Percentiles rank a stretch among this genome's conserved stretches.
phyloP scores from a whole-genome alignment of 2,113 vertebrate genomes.

The Rhadina sibilatrix region DNA sequence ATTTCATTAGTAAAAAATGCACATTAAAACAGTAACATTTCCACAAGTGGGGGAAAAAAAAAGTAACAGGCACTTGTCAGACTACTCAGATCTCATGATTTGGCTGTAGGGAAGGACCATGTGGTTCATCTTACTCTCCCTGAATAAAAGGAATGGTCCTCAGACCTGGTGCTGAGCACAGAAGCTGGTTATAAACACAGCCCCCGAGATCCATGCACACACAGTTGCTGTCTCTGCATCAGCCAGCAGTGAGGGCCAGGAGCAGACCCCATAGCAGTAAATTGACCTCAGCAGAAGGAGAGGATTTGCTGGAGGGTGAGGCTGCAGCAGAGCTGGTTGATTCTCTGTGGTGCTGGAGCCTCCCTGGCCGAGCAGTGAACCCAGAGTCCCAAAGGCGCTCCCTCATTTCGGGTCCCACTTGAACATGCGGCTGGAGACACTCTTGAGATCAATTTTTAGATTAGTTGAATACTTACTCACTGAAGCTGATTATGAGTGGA shows the following conservation, averaged over 20 bases:
- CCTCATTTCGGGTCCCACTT: background rate
- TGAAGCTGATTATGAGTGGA: constrained; percentile 27
- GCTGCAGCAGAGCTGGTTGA: background rate
- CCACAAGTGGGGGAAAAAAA: background rate
- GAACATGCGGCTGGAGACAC: background rate
- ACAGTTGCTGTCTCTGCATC: background rate
- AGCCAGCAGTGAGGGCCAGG: background rate
- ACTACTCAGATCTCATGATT: background rate
- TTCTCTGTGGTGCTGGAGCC: background rate
- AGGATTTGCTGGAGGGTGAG: background rate
- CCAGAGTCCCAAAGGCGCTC: background rate
- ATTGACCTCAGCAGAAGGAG: accelerated
- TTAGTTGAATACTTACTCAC: constrained; percentile 27
- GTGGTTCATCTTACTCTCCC: background rate
- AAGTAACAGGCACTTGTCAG: background rate
- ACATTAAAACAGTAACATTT: background rate
- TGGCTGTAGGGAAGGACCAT: background rate
- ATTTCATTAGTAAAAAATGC: background rate
- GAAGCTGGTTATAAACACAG: background rate
- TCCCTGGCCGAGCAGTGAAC: background rate
- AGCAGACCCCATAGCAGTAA: background rate
- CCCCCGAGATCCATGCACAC: accelerated
- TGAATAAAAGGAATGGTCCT: background rate
- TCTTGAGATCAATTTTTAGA: constrained; percentile 29
- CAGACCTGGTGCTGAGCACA: accelerated